Conservation (phyloP, 1,140 invertebrate species). For the Zophobas morio region DNA sequence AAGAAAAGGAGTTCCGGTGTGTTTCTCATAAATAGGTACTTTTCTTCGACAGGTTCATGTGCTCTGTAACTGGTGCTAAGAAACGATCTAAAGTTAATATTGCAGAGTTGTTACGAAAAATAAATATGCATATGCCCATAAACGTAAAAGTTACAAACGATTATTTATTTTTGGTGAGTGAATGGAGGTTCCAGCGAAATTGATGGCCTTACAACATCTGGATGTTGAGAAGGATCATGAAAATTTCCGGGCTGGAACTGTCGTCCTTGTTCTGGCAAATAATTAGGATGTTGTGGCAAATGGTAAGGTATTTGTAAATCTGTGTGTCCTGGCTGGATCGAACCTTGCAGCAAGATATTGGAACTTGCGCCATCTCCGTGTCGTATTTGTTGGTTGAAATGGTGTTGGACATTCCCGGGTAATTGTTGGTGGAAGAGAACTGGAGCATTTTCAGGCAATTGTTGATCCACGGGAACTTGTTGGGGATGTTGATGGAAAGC, state of each 20-base stretch:
- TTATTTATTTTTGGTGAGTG: constrained; percentile 10
- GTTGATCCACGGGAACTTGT: constrained; percentile 23
- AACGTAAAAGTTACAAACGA: neutral
- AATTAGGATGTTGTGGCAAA: constrained; percentile 59
- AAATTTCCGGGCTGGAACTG: constrained; percentile 24
- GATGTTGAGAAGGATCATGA: constrained; percentile 21
- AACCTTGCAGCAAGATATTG: constrained; percentile 30
- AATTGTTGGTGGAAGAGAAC: constrained; percentile 43
- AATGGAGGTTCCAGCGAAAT: constrained; percentile 56
- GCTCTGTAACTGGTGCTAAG: too few relatives aligned
- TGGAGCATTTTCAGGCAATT: constrained; percentile 5
- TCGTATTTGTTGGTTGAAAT: constrained; percentile 24
- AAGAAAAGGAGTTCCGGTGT: too few relatives aligned
- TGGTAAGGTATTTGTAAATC: constrained; percentile 61
- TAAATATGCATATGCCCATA: constrained; percentile 13
- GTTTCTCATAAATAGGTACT: too few relatives aligned
- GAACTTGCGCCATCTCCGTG: constrained; percentile 25
- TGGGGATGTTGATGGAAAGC: constrained; percentile 24
- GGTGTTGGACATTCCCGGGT: constrained; percentile 24
- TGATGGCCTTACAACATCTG: constrained; percentile 55
- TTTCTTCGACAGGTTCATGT: too few relatives aligned
- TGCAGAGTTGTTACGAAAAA: neutral
- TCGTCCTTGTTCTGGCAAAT: constrained; percentile 25
- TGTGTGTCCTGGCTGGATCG: constrained; percentile 60
- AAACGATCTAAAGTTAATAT: too few relatives aligned